Evolutionary conservation across 1,140 invertebrate genomes (phyloP), one percentile per base, ranked within the genome.

Genomic region (Meteorus sp.): DNA sequence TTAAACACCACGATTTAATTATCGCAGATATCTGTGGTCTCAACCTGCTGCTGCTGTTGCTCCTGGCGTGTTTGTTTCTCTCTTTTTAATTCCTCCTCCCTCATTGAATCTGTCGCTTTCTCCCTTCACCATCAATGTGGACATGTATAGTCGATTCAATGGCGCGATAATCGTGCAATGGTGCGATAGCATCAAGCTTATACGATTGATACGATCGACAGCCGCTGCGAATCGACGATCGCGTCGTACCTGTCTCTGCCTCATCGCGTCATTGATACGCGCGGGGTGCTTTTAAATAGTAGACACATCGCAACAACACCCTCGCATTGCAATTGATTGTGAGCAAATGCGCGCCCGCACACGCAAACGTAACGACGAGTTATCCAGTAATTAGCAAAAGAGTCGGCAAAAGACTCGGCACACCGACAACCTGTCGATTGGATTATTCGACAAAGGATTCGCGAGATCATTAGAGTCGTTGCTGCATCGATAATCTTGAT

Each of bases 1-100:
- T 55, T 59, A 56, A 60, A 27, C 65, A 39, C 53, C 66, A 62
- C 63, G 59, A 70, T 71, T 71, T 71, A 70, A 71, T 71, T 71
- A 70, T 61, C 63, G 44, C 48, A 47, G 11, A 57, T 57, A 27
- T 48, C 31, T 41, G 13, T 44, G 43, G 22, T 6, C 56, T 56
- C 43, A 56, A 48, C 29, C 31, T 47, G 29, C 55, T 20, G 44
- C 20, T 25, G 20, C 22, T 9, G 22, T 9, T n/a, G 13, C 9
- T 17, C 15, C 39, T 9, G 17, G 19, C n/a, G 44, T 29, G 27
- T 29, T 29, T 5, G 27, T 4, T 5, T 9, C 9, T 29, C 4
- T 5, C 27, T 4, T 5, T 4, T 5, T 4, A 29, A 4, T 29
- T 29, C 4, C 27, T 9, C 9, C 4, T 29, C 4, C 4, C 27